These are phyloP conservation scores for Chascanopsetta lugubris DNA, from an alignment of 2,113 vertebrate species.

Conservation along the genomic window DNA sequence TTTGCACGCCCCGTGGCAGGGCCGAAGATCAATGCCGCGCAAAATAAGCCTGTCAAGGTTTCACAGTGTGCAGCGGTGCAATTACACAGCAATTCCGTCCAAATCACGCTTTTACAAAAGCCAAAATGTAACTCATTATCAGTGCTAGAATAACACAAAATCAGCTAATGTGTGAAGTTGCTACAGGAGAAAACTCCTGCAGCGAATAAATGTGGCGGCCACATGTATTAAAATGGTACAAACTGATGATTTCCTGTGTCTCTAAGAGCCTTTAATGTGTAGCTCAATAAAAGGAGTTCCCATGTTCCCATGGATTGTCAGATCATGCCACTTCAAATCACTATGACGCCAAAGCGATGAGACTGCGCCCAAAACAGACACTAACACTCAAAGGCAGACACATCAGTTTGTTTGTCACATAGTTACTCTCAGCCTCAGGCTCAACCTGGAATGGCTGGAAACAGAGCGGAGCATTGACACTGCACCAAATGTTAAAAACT, in stretches of 20 bases:
- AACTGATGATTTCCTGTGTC: background rate
- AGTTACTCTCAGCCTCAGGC: background rate
- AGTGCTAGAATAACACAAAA: conserved; percentile 3
- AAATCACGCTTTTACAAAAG: conserved; percentile 7
- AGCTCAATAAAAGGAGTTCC: too few relatives aligned
- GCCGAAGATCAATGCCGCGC: conserved; percentile 29
- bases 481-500: background rate
- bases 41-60: conserved; percentile 29
- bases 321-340: background rate
- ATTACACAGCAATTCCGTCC: conserved; percentile 26
- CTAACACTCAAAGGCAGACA: background rate
- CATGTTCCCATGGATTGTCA: too few relatives aligned
- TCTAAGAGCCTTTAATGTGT: background rate
- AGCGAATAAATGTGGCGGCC: background rate
- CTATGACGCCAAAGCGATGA: background rate
- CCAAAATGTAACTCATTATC: background rate
- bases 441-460: background rate
- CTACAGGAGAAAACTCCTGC: background rate
- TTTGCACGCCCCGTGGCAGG: conserved; percentile 38
- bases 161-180: background rate
- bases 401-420: background rate
- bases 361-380: background rate
- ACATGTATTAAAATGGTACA: background rate
- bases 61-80: conserved; percentile 15
- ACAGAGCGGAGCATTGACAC: background rate